Conservation (phyloP, 2,113 vertebrate genomes). For the Amia ocellicauda region DNA sequence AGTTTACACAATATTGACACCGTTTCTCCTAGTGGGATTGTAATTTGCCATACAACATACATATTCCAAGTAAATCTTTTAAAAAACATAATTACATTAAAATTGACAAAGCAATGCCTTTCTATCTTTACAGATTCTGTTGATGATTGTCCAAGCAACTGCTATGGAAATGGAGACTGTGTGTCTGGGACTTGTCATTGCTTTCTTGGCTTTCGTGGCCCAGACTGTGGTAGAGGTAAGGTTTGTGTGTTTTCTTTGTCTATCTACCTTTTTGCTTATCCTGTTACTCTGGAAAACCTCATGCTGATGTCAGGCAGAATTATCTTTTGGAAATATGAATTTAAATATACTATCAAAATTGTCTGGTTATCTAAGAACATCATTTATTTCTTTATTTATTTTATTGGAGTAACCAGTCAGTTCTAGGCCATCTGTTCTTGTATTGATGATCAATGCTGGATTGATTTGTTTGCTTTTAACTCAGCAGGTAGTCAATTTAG, state of each 20-base stretch:
- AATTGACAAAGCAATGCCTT: slow-evolving; percentile 28
- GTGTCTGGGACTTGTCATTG: slow-evolving; percentile 90
- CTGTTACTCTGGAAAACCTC: neutral
- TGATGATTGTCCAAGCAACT: slow-evolving; percentile 97
- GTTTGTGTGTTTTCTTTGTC: neutral
- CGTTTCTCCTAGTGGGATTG: too few species aligned
- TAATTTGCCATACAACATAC: too few species aligned
- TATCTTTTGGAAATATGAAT: neutral
- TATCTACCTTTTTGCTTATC: neutral
- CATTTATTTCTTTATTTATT: too few species aligned
- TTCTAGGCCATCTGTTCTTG: slow-evolving; percentile 27
- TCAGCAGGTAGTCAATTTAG: slow-evolving; percentile 14
- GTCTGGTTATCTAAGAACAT: neutral
- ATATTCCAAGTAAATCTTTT: too few species aligned
- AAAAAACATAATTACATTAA: too few species aligned
- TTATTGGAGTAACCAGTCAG: neutral
- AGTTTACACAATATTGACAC: too few species aligned
- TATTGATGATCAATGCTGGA: slow-evolving; percentile 20
- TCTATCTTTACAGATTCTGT: slow-evolving; percentile 77
- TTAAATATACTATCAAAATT: neutral
- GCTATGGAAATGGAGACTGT: slow-evolving; percentile 95
- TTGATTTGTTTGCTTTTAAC: slow-evolving; percentile 14
- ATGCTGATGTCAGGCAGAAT: neutral
- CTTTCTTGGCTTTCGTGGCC: slow-evolving; percentile 92
- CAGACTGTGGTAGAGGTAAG: slow-evolving; percentile 91